Conservation (phyloP, 1,140 invertebrate genomes). For the Bradysia coprophila region DNA sequence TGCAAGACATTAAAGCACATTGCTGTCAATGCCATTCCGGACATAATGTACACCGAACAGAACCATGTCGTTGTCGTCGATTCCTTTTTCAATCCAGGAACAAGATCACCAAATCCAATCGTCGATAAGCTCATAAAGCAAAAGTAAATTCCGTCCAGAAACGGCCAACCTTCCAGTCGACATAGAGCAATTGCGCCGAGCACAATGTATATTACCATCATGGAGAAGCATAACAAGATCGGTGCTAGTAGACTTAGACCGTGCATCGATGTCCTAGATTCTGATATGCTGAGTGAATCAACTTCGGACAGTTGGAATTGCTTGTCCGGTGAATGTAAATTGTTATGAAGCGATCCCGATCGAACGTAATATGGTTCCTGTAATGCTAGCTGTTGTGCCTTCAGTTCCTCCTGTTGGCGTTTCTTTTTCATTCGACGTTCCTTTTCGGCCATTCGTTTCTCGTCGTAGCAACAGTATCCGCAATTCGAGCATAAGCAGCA, state of each 20-base stretch:
- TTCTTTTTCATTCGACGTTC: constrained; percentile 56
- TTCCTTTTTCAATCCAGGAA: constrained; percentile 52
- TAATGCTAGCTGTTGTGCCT: constrained; percentile 43
- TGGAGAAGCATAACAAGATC: constrained; percentile 51
- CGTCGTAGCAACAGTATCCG: constrained; percentile 70
- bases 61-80: constrained; percentile 62
- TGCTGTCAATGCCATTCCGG: constrained; percentile 88
- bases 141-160: constrained; percentile 83
- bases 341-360: constrained; percentile 30
- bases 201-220: constrained; percentile 69
- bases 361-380: constrained; percentile 66
- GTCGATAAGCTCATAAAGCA: constrained; percentile 88
- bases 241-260: constrained; percentile 58
- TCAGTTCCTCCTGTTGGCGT: constrained; percentile 52
- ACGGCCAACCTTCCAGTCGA: constrained; percentile 68
- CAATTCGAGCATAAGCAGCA: constrained; percentile 70
- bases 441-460: constrained; percentile 58
- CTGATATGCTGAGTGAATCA: constrained; percentile 49
- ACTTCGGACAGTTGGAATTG: constrained; percentile 26
- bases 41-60: constrained; percentile 88
- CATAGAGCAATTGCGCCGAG: constrained; percentile 76
- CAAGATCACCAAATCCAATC: constrained; percentile 79
- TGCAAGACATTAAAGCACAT: constrained; percentile 97
- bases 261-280: constrained; percentile 51
- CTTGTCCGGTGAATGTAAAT: constrained; percentile 34